Evolutionary conservation across 2,888 invertebrate genomes (phyloP).

Genomic region (Caenorhabditis zanzibari): DNA sequence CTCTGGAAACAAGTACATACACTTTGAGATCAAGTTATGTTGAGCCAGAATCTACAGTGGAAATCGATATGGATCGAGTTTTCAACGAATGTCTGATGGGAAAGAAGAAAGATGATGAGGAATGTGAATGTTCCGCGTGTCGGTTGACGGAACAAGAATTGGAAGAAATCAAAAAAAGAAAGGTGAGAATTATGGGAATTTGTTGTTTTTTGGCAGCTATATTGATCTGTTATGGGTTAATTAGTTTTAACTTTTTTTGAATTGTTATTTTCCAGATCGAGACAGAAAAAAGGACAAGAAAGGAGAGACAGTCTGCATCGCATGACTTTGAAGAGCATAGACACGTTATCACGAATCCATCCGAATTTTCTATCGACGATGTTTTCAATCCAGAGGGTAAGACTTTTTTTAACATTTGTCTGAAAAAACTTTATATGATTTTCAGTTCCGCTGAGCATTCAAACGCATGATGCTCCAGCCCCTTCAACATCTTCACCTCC

Average conservation of each 20-base stretch:
- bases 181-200: conserved; percentile 38
- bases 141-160: conserved; percentile 52
- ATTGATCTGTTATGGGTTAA: background rate
- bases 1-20: conserved; percentile 44
- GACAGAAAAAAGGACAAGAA: conserved; percentile 19
- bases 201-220: background rate
- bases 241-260: background rate
- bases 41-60: conserved; percentile 3
- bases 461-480: conserved; percentile 22
- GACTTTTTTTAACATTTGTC: background rate
- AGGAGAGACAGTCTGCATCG: background rate
- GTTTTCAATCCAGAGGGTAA: conserved; percentile 38
- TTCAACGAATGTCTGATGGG: conserved; percentile 40
- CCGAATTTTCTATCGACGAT: conserved; percentile 34
- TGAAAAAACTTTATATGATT: background rate
- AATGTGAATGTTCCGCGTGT: conserved; percentile 63
- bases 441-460: conserved; percentile 37
- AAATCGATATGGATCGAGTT: conserved; percentile 47
- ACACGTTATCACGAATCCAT: conserved; percentile 3
- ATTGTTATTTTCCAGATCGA: conserved; percentile 42
- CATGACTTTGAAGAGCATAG: background rate
- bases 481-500: conserved; percentile 58
- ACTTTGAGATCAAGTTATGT: conserved; percentile 34
- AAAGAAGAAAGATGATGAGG: conserved; percentile 47
- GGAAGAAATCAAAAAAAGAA: conserved; percentile 33